These are phyloP conservation scores for Panthera leo DNA, from an alignment of 2,113 vertebrate genomes.

Conservation along the genomic window DNA sequence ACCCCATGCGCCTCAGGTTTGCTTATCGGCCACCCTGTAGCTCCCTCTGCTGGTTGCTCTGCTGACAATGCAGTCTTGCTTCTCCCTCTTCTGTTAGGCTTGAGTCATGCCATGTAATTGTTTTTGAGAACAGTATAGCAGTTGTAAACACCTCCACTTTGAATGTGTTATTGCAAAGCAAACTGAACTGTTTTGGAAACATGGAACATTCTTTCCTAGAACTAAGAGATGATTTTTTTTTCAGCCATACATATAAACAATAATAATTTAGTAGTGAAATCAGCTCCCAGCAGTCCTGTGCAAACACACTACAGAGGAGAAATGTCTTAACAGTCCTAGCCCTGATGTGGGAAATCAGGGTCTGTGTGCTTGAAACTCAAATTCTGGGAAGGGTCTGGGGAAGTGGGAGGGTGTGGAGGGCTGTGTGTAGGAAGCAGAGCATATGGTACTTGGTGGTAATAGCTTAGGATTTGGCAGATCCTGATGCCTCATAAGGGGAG, in stretches of 20 bases:
- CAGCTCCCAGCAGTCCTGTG: too few species aligned
- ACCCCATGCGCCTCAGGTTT: too few species aligned
- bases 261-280: background rate
- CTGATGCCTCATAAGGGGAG: background rate
- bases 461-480: background rate
- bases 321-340: background rate
- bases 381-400: background rate
- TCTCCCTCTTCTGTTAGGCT: background rate
- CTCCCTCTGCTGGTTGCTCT: constrained; percentile 74
- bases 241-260: background rate
- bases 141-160: background rate
- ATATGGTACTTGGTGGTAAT: background rate
- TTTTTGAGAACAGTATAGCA: constrained; percentile 13
- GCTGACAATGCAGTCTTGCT: background rate
- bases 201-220: background rate
- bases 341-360: background rate
- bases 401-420: background rate
- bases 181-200: constrained; percentile 50
- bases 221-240: background rate
- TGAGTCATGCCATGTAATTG: fast-evolving
- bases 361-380: background rate
- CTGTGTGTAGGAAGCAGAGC: fast-evolving
- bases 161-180: background rate
- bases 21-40: constrained; percentile 23
- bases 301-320: background rate